Conservation (phyloP, 2,888 invertebrate genomes). For the Blera fallax region DNA sequence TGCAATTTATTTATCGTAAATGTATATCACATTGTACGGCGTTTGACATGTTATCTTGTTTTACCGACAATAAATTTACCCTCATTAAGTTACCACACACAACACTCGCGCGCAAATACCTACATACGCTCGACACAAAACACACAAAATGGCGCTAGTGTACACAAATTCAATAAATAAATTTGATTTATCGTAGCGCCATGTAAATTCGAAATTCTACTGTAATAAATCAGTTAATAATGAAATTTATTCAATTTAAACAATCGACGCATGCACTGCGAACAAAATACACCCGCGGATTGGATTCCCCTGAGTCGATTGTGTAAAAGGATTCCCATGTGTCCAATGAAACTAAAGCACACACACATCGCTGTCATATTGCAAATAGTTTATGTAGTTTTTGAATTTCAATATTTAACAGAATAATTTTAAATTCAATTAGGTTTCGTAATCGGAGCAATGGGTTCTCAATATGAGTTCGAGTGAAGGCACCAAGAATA, state of each 20-base stretch:
- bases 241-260: slow-evolving; percentile 69
- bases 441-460: background rate
- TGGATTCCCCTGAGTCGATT: background rate
- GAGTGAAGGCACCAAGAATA: background rate
- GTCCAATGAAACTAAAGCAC: slow-evolving; percentile 15
- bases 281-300: background rate
- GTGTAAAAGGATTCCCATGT: slow-evolving; percentile 10
- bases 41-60: slow-evolving; percentile 19
- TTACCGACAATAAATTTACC: slow-evolving; percentile 57
- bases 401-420: slow-evolving; percentile 22
- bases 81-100: slow-evolving; percentile 64
- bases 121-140: background rate
- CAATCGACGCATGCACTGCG: slow-evolving; percentile 45
- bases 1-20: slow-evolving; percentile 59
- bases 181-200: slow-evolving; percentile 63
- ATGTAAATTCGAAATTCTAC: slow-evolving; percentile 59
- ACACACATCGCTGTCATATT: background rate
- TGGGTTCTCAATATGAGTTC: background rate
- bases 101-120: slow-evolving; percentile 3
- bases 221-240: slow-evolving; percentile 68
- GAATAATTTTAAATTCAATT: slow-evolving; percentile 41
- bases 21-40: background rate
- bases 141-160: slow-evolving; percentile 14
- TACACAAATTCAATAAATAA: slow-evolving; percentile 66
- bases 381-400: slow-evolving; percentile 14